A percentile compares a stretch with the other conserved stretches of the same genome.
phyloP scores from a whole-genome alignment of 2,113 vertebrate genomes.

The Microtus oregoni region DNA sequence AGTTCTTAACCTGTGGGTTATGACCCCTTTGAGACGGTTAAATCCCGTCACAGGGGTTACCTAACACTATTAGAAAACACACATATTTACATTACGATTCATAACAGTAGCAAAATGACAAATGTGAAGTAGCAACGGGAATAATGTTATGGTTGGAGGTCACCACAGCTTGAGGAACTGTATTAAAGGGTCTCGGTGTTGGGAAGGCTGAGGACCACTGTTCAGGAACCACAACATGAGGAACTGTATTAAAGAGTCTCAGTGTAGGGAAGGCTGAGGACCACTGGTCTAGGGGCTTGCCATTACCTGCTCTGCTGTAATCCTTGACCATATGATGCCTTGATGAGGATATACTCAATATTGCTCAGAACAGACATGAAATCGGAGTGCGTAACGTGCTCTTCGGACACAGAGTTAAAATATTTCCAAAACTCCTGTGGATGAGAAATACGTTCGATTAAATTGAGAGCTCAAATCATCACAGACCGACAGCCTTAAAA shows the following conservation, averaged over 20 bases:
- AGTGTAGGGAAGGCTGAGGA: neutral
- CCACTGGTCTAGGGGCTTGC: neutral
- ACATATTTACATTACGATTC: neutral
- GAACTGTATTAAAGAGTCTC: neutral
- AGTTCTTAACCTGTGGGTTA: neutral
- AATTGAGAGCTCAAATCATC: neutral
- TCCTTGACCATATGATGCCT: conserved; percentile 93
- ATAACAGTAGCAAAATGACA: neutral
- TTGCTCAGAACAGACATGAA: conserved; percentile 94
- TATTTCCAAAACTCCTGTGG: conserved; percentile 94
- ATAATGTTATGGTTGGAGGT: neutral
- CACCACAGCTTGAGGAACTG: neutral
- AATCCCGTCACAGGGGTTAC: no score
- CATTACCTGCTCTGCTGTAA: conserved; percentile 96
- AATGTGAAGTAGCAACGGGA: neutral
- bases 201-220: neutral
- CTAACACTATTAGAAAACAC: no score
- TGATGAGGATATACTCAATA: conserved; percentile 94
- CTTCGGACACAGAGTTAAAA: conserved; percentile 94
- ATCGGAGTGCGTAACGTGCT: conserved; percentile 90
- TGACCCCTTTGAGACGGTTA: no score
- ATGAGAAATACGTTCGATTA: conserved; percentile 1
- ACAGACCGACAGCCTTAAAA: neutral
- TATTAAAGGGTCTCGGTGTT: neutral
- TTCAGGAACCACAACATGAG: neutral